Base-by-base conservation (phyloP, 1,140 invertebrate genomes). In the Zophobas atratus region DNA sequence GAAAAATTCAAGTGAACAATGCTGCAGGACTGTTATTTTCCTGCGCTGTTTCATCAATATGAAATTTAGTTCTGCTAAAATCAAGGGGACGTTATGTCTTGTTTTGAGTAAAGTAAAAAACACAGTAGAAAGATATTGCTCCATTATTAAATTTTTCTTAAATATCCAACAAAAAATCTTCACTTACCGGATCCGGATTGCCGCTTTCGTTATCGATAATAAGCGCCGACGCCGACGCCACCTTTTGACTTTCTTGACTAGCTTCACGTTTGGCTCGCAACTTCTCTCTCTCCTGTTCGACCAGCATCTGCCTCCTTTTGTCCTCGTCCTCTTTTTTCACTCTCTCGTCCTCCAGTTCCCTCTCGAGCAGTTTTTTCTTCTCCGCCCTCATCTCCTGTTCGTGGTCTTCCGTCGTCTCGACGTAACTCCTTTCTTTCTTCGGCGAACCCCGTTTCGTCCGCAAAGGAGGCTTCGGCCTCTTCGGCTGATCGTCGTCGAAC, bases 401-500 rank as follows among this genome's bases (percentile, higher is more conserved):
- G 8, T 8, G 57, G 36, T 43, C 53, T 5, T 75, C 53, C 8
- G 36, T 1, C 39, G 34, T 56, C 46, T 85, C 82, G 0, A 86
- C 76, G 83, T 87, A 75, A 83, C 84, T 80, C 46, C 88, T 86
- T 82, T 94, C 93, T 86, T 94, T 95, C 82, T 93, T 94, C 0
- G 94, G 94, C 35, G 94, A 95, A n/a, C 87, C 88, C 73, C 91
- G 90, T 87, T 95, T 96, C 33, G 90, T 89, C 77, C 94, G 88
- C 8, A 97, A 87, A 38, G 95, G 94, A 0, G 96, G 96, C 88
- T 97, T 97, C 0, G 95, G 94, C 82, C 95, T 90, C 85, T 96
- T 96, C 1, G 96, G 96, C 76, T 91, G 91, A 53, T 95, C 93
- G 84, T 94, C 93, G 84, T 97, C 96, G 85, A 98, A 97, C 34